Base-by-base conservation (phyloP, 2,888 invertebrate genomes). In the Pristionchus entomophagus region DNA sequence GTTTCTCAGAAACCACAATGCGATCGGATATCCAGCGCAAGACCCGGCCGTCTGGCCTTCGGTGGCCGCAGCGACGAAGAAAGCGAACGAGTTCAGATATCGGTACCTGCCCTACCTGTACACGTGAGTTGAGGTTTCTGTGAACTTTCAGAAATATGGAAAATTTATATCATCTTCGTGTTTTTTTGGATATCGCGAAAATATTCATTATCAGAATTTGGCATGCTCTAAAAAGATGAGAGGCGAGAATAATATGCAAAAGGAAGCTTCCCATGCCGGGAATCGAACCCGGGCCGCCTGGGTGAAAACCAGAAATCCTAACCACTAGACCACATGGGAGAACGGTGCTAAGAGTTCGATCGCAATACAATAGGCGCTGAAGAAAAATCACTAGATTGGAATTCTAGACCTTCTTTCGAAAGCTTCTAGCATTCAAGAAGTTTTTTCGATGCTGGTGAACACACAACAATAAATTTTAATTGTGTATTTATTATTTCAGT, bases 21-120 rank as follows among this genome's bases (percentile, higher is more conserved):
- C 88, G 6, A 87, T 88, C 51, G 89, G 87, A 32, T 62, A 84
- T 0, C 88, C 88, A 0, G 88, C 89, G 0, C 93, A 93, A 83
- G 92, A 93, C 86, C 93, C 93, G 12, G 90, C 92, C 0, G 87
- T 88, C 32, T 93, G 93, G 93, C 90, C 91, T 5, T 87, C 89
- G 0, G 93, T 93, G 0, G 90, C 93, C 22, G 89, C 88, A 12
- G 92, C 93, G 10, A 89, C 92, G 0, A 88, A 89, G 38, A 86
- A 89, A 65, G 92, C 93, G 4, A 92, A 92, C 80, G 87, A 91
- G 35, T 93, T 92, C 88, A 86, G 93, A 56, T 93, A 93, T 86
- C 88, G 88, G 62, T 89, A 92, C 51, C 87, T 93, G 26, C 93
- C 93, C n/a, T 93, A 93, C 78, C 87, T 93, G 22, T 92, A 88